Evolutionary conservation across 2,797 vertebrate genomes (phyloP).

Genomic region (Austrolebias charrua): DNA sequence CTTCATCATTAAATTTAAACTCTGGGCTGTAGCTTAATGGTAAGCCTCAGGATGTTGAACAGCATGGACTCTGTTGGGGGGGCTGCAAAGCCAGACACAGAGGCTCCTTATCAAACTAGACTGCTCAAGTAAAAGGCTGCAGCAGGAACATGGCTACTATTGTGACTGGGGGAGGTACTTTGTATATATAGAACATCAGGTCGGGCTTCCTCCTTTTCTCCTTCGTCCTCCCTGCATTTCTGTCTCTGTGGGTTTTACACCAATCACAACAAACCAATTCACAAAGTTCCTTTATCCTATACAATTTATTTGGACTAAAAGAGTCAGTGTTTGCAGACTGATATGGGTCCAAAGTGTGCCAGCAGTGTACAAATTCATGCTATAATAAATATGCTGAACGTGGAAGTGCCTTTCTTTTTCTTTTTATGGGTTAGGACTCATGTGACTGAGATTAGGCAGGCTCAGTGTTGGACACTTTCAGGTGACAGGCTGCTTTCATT

Average conservation of each 20-base stretch:
- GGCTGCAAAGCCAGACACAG: conserved; percentile 53
- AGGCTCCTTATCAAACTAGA: conserved; percentile 61
- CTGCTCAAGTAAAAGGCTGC: conserved; percentile 51
- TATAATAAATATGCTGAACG: background rate
- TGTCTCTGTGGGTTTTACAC: conserved; percentile 52
- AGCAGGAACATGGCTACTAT: conserved; percentile 53
- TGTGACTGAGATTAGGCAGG: background rate
- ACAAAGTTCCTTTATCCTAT: background rate
- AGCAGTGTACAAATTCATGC: background rate
- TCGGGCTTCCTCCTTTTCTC: conserved; percentile 59
- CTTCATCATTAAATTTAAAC: conserved; percentile 21
- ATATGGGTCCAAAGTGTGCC: background rate
- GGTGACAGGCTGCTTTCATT: conserved; percentile 24
- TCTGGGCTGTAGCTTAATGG: conserved; percentile 14
- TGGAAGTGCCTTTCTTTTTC: background rate
- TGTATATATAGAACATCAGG: conserved; percentile 72
- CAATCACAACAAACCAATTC: conserved; percentile 8
- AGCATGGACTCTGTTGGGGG: conserved; percentile 47
- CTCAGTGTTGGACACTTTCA: conserved; percentile 12
- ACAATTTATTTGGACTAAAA: conserved; percentile 10
- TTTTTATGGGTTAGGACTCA: conserved; percentile 1
- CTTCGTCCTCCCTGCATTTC: conserved; percentile 32
- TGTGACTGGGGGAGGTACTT: conserved; percentile 58
- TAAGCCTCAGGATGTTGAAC: conserved; percentile 7
- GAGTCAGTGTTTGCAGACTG: background rate